A percentile compares a stretch with the other conserved stretches of the same genome.
These are phyloP conservation scores for Dasypogon diadema DNA, from an alignment of 2,888 invertebrate genomes.

Conservation along the genomic window DNA sequence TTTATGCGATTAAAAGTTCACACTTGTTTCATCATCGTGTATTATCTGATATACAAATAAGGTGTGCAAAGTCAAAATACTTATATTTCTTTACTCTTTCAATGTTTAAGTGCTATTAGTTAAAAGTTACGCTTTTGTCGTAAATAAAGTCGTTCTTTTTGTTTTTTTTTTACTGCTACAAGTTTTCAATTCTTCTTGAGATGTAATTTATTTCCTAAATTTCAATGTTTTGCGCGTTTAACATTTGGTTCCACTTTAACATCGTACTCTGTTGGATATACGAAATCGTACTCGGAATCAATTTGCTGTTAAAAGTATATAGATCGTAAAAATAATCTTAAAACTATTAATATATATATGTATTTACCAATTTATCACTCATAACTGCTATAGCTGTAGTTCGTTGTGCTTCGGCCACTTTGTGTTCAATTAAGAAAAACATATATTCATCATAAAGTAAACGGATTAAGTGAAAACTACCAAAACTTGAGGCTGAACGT, in stretches of 20 bases:
- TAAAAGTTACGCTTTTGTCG: too few relatives aligned
- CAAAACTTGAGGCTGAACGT: slow-evolving; percentile 97
- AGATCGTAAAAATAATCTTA: slow-evolving; percentile 8
- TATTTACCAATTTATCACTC: slow-evolving; percentile 66
- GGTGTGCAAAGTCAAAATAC: too few relatives aligned
- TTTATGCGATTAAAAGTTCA: too few relatives aligned
- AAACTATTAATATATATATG: not conserved
- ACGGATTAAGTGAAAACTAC: slow-evolving; percentile 97
- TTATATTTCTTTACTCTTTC: too few relatives aligned
- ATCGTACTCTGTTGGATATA: slow-evolving; percentile 65
- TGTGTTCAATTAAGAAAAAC: slow-evolving; percentile 97
- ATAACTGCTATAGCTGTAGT: slow-evolving; percentile 97
- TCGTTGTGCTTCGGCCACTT: slow-evolving; percentile 90
- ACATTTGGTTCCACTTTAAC: slow-evolving; percentile 34
- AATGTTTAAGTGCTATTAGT: too few relatives aligned
- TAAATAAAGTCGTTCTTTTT: too few relatives aligned
- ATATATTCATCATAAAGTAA: slow-evolving; percentile 99
- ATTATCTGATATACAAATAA: too few relatives aligned
- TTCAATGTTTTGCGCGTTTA: slow-evolving; percentile 42
- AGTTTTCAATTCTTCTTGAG: too few relatives aligned
- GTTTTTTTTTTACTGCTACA: too few relatives aligned
- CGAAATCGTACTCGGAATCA: slow-evolving; percentile 66
- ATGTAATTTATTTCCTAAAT: not conserved
- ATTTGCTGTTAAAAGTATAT: slow-evolving; percentile 60
- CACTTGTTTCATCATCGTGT: too few relatives aligned